These are phyloP conservation scores for Leptinotarsa peninsularis DNA, from an alignment of 2,888 invertebrate species.

Conservation along the genomic window DNA sequence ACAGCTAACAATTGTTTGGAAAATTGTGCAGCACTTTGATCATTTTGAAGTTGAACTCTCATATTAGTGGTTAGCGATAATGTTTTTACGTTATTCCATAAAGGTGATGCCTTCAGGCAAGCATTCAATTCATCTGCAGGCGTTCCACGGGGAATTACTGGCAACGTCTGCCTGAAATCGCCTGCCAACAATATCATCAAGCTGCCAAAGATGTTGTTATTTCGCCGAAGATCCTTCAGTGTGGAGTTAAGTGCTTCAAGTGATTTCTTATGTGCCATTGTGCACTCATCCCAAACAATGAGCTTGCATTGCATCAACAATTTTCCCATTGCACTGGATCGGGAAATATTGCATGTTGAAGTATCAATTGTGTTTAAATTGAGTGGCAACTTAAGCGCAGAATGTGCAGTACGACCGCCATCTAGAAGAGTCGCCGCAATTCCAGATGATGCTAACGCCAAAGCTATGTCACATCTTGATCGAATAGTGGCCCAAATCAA, in stretches of 20 bases:
- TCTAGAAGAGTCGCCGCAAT: too few relatives aligned
- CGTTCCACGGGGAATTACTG: constrained; percentile 52
- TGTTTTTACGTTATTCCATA: constrained; percentile 5
- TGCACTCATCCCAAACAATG: constrained; percentile 30
- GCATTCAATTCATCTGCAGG: constrained; percentile 57
- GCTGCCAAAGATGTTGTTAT: background rate
- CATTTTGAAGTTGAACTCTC: background rate
- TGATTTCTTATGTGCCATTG: constrained; percentile 26
- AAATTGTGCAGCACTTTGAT: constrained; percentile 1
- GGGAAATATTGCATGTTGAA: too few relatives aligned
- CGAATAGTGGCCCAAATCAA: too few relatives aligned
- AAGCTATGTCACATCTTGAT: too few relatives aligned
- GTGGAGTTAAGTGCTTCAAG: constrained; percentile 19
- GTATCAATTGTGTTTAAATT: too few relatives aligned
- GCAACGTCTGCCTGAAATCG: constrained; percentile 26
- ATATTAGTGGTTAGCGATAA: constrained; percentile 9
- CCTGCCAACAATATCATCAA: constrained; percentile 18
- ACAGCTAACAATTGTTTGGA: constrained; percentile 4
- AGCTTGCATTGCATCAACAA: constrained; percentile 50
- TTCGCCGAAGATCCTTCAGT: constrained; percentile 14
- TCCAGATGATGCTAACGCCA: too few relatives aligned
- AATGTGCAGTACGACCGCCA: too few relatives aligned
- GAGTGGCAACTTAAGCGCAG: too few relatives aligned
- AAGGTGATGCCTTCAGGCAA: constrained; percentile 11
- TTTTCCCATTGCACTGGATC: constrained; percentile 48